Conservation (phyloP, 2,797 vertebrate genomes). For the Phaenicophaeus curvirostris region DNA sequence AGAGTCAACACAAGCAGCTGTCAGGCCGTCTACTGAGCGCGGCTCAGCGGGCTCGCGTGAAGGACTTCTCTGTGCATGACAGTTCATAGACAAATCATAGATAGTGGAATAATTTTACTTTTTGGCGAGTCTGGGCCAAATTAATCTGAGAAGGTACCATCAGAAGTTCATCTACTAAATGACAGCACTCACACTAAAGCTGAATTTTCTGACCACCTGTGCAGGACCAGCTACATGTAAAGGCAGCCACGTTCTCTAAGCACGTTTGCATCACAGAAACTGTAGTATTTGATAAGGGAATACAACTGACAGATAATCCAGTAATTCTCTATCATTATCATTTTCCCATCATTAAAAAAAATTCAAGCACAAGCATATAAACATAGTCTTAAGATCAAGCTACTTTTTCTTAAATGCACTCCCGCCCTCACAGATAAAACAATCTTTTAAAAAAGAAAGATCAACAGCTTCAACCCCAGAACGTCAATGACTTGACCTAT, state of each 20-base stretch:
- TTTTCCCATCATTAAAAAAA: not conserved
- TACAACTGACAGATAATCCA: not conserved
- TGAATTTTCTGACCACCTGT: not conserved
- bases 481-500: not conserved
- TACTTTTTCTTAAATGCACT: not conserved
- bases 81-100: not conserved
- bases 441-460: not conserved
- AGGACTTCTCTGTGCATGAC: not conserved
- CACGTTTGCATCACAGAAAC: not conserved
- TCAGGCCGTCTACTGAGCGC: not conserved
- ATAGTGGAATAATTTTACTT: not conserved
- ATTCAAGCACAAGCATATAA: not conserved
- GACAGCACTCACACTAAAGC: not conserved
- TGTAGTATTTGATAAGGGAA: not conserved
- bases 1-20: slow-evolving; percentile 22
- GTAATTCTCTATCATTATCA: not conserved
- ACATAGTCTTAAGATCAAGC: not conserved
- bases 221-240: not conserved
- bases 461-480: not conserved
- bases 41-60: not conserved
- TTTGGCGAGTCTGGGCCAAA: not conserved
- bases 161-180: not conserved
- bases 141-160: not conserved
- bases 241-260: not conserved
- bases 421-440: not conserved